A percentile compares a stretch with the other conserved stretches of the same genome.
These are phyloP conservation scores for Struthio camelus DNA, from an alignment of 2,113 vertebrate genomes.

Conservation along the genomic window DNA sequence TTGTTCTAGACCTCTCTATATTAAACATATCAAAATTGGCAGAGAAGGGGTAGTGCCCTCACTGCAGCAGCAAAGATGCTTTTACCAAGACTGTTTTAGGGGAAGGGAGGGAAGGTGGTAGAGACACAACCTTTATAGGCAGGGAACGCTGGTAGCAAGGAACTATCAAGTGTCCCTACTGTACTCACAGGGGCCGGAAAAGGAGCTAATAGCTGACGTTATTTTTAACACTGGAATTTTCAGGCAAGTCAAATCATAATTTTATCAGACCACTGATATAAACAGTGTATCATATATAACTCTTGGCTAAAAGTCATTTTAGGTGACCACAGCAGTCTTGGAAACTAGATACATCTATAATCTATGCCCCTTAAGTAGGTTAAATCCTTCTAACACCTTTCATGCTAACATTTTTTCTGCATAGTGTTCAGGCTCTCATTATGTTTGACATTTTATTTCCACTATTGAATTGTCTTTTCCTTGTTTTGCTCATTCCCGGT, in stretches of 20 bases:
- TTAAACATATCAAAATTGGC: not conserved
- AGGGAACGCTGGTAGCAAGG: constrained; percentile 13
- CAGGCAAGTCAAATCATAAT: constrained; percentile 20
- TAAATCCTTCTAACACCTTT: constrained; percentile 47
- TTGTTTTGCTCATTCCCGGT: constrained; percentile 16
- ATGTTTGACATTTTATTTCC: constrained; percentile 63
- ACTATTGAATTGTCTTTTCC: constrained; percentile 23
- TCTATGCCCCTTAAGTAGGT: not conserved
- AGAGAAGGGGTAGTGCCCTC: not conserved
- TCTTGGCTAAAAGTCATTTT: not conserved
- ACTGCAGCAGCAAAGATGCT: not conserved
- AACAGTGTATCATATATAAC: constrained; percentile 12
- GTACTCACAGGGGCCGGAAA: not conserved
- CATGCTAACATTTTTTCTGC: constrained; percentile 6
- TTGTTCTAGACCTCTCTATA: not conserved
- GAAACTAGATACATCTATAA: constrained; percentile 30
- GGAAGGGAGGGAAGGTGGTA: not conserved
- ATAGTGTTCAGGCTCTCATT: not conserved
- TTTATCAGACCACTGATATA: constrained; percentile 30
- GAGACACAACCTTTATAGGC: not conserved
- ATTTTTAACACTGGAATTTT: constrained; percentile 26
- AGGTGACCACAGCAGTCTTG: not conserved
- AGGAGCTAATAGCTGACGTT: constrained; percentile 4
- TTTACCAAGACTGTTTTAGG: not conserved
- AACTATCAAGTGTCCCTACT: not conserved